phyloP scores from a whole-genome alignment of 2,888 invertebrate genomes.

The Uloborus plumipes region DNA sequence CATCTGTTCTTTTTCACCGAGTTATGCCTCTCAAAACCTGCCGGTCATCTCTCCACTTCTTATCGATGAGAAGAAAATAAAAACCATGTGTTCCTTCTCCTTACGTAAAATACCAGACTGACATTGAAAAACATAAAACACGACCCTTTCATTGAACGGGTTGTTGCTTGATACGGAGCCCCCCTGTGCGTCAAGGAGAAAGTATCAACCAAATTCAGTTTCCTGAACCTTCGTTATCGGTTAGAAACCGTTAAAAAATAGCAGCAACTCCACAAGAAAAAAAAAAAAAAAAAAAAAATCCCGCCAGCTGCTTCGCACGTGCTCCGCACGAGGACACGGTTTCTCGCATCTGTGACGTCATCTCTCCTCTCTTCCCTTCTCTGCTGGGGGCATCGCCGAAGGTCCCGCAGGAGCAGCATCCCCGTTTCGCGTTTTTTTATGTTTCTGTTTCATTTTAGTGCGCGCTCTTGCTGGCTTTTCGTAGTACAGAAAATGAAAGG shows the following conservation, averaged over 20 bases:
- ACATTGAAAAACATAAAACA: too few species aligned
- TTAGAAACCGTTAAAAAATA: conserved; percentile 25
- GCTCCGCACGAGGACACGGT: conserved; percentile 50
- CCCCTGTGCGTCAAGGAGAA: not conserved
- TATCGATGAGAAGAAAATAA: too few species aligned
- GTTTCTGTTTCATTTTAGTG: too few species aligned
- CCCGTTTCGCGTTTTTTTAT: not conserved
- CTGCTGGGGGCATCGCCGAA: conserved; percentile 35
- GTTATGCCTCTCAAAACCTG: too few species aligned
- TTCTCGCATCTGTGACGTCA: conserved; percentile 47
- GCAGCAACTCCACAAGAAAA: conserved; percentile 6
- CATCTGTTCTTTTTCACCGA: too few species aligned
- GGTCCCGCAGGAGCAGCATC: conserved; percentile 1
- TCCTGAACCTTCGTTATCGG: conserved; percentile 14
- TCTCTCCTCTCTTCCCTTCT: conserved; percentile 6
- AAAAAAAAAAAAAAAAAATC: conserved; percentile 11
- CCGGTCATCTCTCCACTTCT: too few species aligned
- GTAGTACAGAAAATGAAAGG: too few species aligned
- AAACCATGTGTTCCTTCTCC: too few species aligned
- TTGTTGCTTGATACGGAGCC: too few species aligned
- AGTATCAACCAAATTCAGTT: not conserved
- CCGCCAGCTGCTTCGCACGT: conserved; percentile 53
- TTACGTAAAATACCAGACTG: too few species aligned
- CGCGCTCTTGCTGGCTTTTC: too few species aligned
- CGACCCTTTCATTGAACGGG: too few species aligned